A percentile compares a stretch with the other conserved stretches of the same genome.
phyloP scores from a whole-genome alignment of 2,113 vertebrate species.

The Spilogale gracilis region DNA sequence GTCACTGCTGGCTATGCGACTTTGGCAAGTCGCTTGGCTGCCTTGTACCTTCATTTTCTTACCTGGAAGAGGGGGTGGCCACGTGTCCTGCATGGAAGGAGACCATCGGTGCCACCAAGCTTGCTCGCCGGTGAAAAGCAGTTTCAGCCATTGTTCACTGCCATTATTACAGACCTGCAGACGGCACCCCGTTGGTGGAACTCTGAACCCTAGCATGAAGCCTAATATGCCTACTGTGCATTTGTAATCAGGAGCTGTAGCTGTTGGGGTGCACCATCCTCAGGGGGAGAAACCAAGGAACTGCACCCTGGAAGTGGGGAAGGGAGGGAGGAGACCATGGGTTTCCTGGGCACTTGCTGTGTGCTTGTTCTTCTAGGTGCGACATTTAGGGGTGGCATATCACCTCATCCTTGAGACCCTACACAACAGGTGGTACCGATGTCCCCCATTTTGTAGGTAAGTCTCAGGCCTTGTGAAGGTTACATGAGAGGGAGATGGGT shows the following conservation, averaged over 20 bases:
- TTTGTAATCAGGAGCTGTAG: background rate
- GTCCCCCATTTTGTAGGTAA: background rate
- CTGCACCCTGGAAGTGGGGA: too few relatives aligned
- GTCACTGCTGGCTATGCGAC: background rate
- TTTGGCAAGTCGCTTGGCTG: background rate
- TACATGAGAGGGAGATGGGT: background rate
- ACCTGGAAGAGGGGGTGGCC: background rate
- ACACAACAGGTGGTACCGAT: background rate
- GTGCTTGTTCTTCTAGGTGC: background rate
- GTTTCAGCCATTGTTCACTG: background rate
- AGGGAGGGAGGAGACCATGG: background rate
- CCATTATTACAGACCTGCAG: background rate
- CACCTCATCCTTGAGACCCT: background rate
- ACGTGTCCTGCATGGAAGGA: background rate
- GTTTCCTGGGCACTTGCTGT: too few relatives aligned
- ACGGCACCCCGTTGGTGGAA: background rate
- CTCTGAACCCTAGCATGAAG: rapidly evolving
- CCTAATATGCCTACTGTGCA: rapidly evolving
- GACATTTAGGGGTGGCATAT: background rate
- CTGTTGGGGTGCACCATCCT: background rate
- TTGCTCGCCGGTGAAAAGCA: background rate
- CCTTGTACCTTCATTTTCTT: background rate
- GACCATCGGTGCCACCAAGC: background rate
- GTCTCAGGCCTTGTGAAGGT: background rate
- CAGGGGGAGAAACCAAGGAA: background rate